Evolutionary conservation across 2,888 invertebrate species (phyloP), one percentile per base, ranked within the genome.

Genomic region (Pyrrhosoma nymphula): DNA sequence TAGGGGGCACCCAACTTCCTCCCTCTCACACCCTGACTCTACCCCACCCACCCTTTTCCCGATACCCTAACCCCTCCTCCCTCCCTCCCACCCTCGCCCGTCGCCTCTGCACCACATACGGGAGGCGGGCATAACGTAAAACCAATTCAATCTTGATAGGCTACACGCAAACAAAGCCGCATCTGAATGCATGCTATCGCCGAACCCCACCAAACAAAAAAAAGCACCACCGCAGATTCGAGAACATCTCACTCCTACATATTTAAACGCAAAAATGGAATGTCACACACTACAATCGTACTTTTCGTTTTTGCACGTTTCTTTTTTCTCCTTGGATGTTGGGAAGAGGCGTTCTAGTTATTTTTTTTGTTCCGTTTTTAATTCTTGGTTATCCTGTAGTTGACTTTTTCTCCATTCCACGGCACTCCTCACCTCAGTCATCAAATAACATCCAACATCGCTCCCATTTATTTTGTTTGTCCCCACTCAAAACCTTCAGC

Each of bases 131-230:
- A 82, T 35, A 82, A 82, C 82, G 82, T 35, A 35, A 82, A 82
- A 82, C 35, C 82, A 82, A 82, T 82, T 82, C 82, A 35, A 82
- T 82, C 82, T 82, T 35, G 82, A 82, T 35, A 82, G 82, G 82
- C 35, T 26, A 14, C 82, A 82, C 30, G 30, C 82, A 82, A 82
- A 82, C 82, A 82, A 82, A 82, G 82, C 82, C 82, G 82, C 35
- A 82, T 82, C 82, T 35, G 82, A 82, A 82, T 82, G 26, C 82
- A 82, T 82, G 82, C 35, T 82, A 82, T 82, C 82, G 0, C 69
- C 2, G 69, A 69, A 26, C 26, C 69, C 18, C 16, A 14, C 0
- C 16, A 60, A 60, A 60, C 3, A 60, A 18, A 60, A 69, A n/a
- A 69, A 26, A 23, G 69, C 23, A 69, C 69, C 10, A n/a, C 69